Conservation (phyloP, 2,797 vertebrate genomes). For the Acanthis flammea region DNA sequence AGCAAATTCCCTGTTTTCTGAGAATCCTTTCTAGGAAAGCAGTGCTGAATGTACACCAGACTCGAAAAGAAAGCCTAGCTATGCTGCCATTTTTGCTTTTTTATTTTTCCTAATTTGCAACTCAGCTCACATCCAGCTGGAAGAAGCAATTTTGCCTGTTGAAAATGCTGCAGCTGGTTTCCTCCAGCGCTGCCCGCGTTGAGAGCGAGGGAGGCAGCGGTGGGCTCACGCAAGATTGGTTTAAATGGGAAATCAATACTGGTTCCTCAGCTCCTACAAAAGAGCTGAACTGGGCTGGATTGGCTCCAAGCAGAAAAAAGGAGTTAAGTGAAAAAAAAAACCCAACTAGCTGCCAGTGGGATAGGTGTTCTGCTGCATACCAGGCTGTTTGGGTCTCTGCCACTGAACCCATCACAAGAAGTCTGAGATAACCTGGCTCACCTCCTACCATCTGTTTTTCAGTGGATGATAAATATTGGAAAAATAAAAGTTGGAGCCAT, state of each 20-base stretch:
- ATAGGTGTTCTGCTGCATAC: not conserved
- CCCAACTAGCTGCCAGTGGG: constrained; percentile 2
- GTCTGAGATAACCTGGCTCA: constrained; percentile 43
- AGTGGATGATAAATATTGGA: constrained; percentile 43
- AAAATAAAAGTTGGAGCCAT: constrained; percentile 49
- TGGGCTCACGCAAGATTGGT: constrained; percentile 32
- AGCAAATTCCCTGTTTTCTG: constrained; percentile 67
- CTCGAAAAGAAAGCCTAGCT: constrained; percentile 67
- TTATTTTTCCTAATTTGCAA: constrained; percentile 57
- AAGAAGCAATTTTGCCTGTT: constrained; percentile 48
- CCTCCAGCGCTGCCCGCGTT: not conserved
- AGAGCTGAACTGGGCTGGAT: constrained; percentile 63
- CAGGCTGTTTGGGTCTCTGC: constrained; percentile 43
- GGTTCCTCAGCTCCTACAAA: constrained; percentile 56
- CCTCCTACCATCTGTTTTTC: constrained; percentile 55
- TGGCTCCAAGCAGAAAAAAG: constrained; percentile 49
- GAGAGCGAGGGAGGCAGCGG: constrained; percentile 39
- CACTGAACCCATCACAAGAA: constrained; percentile 50
- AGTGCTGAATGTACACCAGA: constrained; percentile 43
- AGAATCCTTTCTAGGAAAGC: constrained; percentile 64
- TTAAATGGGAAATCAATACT: constrained; percentile 70
- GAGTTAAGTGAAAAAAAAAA: constrained; percentile 37
- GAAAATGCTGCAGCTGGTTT: constrained; percentile 66
- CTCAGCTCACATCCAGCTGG: constrained; percentile 49
- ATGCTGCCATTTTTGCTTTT: constrained; percentile 60